Base-by-base conservation (phyloP, 2,888 invertebrate species). In the Maniola hyperantus region DNA sequence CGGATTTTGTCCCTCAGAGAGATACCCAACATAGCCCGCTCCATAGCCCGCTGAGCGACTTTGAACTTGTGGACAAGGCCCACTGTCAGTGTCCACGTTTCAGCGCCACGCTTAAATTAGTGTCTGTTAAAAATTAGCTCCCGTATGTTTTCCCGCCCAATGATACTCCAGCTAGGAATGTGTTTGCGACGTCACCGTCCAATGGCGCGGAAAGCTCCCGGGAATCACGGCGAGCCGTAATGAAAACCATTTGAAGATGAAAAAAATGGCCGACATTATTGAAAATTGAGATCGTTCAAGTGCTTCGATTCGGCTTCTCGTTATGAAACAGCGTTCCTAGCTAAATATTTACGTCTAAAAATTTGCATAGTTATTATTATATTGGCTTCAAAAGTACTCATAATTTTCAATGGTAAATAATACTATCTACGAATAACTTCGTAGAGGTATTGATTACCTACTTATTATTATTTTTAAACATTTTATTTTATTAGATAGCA, bases 161-260 rank as follows among this genome's bases (percentile, higher is more conserved):
- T 67, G 71, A 71, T 65, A 64, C 69, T 53, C 51, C 26, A 70
- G 67, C 60, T 51, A 68, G 70, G 73, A 71, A 74, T 73, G 71
- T 72, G 70, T 71, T 71, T 71, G 72, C 74, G 70, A 73, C 73
- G 68, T 70, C 68, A 67, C 70, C 69, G 69, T 68, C 71, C 78
- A 72, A 75, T 79, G 80, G 74, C 74, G 77, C 71, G 76, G 76
- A 81, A 82, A 80, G 76, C 80, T 78, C 75, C 73, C 65, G 73
- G 77, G 76, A 81, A 78, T 82, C 78, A 79, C 77, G 75, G 75
- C 74, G 73, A 72, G 70, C 71, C 76, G 74, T 79, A 81, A 83
- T 79, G 81, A 74, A 81, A 79, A 76, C 74, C 76, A 74, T 77
- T 77, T 73, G 71, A 66, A 70, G 70, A 76, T 64, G 67, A 76